These are phyloP conservation scores for Diceros bicornis DNA, from an alignment of 2,797 vertebrate species.

Conservation along the genomic window DNA sequence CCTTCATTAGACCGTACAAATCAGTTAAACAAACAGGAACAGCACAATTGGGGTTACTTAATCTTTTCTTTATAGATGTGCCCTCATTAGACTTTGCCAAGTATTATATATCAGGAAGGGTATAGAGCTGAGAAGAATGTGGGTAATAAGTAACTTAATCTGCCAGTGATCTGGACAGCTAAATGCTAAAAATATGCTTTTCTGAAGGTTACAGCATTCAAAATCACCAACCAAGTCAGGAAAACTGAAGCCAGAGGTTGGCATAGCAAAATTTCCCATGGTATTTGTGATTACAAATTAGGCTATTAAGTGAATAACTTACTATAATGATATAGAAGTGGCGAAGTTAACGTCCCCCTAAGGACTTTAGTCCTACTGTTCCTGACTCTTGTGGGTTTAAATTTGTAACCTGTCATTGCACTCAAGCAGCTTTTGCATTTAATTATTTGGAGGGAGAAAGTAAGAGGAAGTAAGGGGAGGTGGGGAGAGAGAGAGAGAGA, in stretches of 20 bases:
- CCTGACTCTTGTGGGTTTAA: constrained; percentile 64
- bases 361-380: constrained; percentile 54
- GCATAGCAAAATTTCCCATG: constrained; percentile 60
- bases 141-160: constrained; percentile 54
- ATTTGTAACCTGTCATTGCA: constrained; percentile 67
- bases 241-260: constrained; percentile 50
- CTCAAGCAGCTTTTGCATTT: constrained; percentile 72
- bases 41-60: constrained; percentile 50
- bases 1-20: not conserved
- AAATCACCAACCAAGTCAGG: constrained; percentile 50
- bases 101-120: not conserved
- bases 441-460: constrained; percentile 46
- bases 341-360: constrained; percentile 62
- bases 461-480: not conserved
- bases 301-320: constrained; percentile 72
- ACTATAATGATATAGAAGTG: constrained; percentile 65
- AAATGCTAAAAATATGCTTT: constrained; percentile 60
- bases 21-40: constrained; percentile 43
- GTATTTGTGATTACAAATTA: constrained; percentile 78
- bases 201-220: constrained; percentile 56
- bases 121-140: not conserved
- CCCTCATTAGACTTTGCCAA: constrained; percentile 51
- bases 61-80: constrained; percentile 37
- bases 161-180: not conserved
- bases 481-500: not conserved